phyloP scores from a whole-genome alignment of 2,113 vertebrate genomes.

The Notothenia coriiceps region DNA sequence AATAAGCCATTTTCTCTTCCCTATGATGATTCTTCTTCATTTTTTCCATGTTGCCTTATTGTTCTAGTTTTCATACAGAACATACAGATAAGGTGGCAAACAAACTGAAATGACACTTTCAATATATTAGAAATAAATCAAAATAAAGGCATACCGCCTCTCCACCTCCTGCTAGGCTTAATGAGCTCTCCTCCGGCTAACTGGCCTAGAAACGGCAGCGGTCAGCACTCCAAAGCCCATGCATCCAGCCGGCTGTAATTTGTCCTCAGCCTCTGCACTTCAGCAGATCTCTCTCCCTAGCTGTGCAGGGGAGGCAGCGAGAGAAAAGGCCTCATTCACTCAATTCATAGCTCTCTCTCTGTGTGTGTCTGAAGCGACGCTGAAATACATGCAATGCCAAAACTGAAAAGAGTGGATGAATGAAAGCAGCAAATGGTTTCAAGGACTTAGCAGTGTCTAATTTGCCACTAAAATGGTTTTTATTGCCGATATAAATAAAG shows the following conservation, averaged over 20 bases:
- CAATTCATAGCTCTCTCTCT: conserved; percentile 55
- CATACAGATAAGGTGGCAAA: not conserved
- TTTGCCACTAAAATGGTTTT: conserved; percentile 58
- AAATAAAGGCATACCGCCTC: conserved; percentile 55
- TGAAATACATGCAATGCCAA: conserved; percentile 48
- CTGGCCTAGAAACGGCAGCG: conserved; percentile 67
- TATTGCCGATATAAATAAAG: conserved; percentile 55
- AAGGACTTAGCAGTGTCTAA: conserved; percentile 59
- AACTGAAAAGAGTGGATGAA: conserved; percentile 56
- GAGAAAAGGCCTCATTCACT: conserved; percentile 58
- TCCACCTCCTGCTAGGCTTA: conserved; percentile 64
- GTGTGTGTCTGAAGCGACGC: conserved; percentile 22
- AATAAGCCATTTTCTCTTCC: conserved; percentile 54
- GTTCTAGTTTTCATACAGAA: conserved; percentile 15
- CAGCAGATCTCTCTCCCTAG: conserved; percentile 44
- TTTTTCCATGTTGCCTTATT: not conserved
- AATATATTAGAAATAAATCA: conserved; percentile 21
- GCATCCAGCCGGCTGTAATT: conserved; percentile 55
- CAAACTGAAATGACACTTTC: conserved; percentile 21
- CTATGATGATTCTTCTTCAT: conserved; percentile 26
- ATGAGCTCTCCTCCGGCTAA: conserved; percentile 66
- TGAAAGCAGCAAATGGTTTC: conserved; percentile 66
- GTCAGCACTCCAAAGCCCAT: conserved; percentile 64
- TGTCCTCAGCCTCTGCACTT: conserved; percentile 65
- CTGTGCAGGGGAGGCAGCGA: conserved; percentile 36